Evolutionary conservation across 2,888 invertebrate species (phyloP).

Genomic region (Antitype chi): DNA sequence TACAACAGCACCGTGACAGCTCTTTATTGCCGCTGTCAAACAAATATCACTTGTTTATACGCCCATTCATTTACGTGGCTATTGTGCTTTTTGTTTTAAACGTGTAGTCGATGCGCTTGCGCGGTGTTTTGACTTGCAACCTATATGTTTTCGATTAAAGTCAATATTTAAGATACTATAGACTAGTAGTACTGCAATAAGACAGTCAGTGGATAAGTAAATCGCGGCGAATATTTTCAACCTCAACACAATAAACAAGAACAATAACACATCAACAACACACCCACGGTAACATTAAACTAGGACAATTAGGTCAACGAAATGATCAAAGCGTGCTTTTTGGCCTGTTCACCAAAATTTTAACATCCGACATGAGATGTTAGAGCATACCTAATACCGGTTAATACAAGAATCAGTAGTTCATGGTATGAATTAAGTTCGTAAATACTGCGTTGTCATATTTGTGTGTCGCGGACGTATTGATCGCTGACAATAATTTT

Average conservation of each 20-base stretch:
- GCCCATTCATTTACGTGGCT: slow-evolving; percentile 34
- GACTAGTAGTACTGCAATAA: background rate
- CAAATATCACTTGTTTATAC: slow-evolving; percentile 50
- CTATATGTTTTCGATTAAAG: background rate
- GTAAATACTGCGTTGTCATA: slow-evolving; percentile 38
- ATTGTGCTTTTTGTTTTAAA: slow-evolving; percentile 3
- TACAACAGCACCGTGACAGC: slow-evolving; percentile 58
- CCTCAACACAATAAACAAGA: too few relatives aligned
- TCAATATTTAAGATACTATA: background rate
- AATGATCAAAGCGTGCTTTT: slow-evolving; percentile 2
- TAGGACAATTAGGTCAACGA: background rate
- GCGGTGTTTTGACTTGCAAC: background rate
- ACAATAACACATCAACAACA: background rate
- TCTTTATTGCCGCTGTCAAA: slow-evolving; percentile 48
- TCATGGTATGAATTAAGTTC: slow-evolving; percentile 23
- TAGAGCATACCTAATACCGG: background rate
- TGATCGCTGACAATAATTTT: slow-evolving; percentile 57
- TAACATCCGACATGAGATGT: slow-evolving; percentile 6
- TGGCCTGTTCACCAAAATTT: slow-evolving; percentile 4
- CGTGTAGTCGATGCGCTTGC: background rate
- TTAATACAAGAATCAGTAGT: slow-evolving; percentile 10
- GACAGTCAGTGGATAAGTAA: background rate
- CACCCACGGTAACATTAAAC: background rate
- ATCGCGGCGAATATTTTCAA: background rate
- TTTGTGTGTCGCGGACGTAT: slow-evolving; percentile 47